Evolutionary conservation across 2,113 vertebrate genomes (phyloP).

Genomic region (Copsychus sechellarum): DNA sequence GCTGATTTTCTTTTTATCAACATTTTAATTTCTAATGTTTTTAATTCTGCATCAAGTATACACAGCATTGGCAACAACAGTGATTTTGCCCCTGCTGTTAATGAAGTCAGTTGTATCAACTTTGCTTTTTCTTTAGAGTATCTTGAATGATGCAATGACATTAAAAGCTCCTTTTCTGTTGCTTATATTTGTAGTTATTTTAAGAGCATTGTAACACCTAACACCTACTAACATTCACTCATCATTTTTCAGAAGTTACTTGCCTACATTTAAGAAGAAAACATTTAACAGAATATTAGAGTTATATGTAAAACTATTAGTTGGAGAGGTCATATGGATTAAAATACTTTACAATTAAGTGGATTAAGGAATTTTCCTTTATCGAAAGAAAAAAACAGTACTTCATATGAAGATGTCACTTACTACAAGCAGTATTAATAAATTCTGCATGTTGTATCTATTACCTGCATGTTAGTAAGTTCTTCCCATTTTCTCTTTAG

Average conservation of each 20-base stretch:
- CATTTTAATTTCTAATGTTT: neutral
- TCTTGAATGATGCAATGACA: neutral
- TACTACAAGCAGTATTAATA: neutral
- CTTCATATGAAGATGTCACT: neutral
- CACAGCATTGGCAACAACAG: neutral
- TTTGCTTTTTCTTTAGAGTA: neutral
- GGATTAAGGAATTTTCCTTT: neutral
- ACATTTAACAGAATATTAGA: neutral
- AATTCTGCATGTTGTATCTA: neutral
- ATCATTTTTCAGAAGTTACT: neutral
- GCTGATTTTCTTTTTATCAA: neutral
- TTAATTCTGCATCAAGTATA: neutral
- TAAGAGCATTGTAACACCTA: neutral
- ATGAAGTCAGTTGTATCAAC: neutral
- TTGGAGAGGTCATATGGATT: neutral
- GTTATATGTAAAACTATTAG: neutral
- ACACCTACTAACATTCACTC: neutral
- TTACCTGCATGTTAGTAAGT: neutral
- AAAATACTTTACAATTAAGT: neutral
- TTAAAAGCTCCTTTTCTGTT: neutral
- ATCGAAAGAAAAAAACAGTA: neutral
- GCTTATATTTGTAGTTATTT: neutral
- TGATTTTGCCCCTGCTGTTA: neutral
- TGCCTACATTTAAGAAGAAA: neutral
- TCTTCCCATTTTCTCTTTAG: conserved; percentile 55